phyloP scores from a whole-genome alignment of 2,888 invertebrate genomes.

The Athalia circularis region DNA sequence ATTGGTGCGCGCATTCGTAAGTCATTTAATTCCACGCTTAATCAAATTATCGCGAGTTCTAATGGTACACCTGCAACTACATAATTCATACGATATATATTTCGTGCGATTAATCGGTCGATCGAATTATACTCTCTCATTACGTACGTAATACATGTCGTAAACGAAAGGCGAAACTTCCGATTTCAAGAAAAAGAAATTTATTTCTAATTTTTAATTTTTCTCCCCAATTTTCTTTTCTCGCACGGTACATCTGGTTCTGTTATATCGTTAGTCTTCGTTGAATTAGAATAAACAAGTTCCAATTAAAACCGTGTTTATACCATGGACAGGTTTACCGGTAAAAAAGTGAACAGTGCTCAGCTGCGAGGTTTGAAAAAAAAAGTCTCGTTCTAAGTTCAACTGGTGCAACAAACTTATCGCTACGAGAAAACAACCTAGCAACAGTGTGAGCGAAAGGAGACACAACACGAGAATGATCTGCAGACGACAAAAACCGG shows the following conservation, averaged over 20 bases:
- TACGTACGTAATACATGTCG: not conserved
- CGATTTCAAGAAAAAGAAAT: not conserved
- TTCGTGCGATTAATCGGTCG: not conserved
- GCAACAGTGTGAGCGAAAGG: not conserved
- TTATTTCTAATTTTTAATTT: too few relatives aligned
- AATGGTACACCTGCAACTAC: not conserved
- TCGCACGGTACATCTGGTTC: too few relatives aligned
- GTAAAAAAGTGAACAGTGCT: too few relatives aligned
- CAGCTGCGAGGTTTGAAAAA: not conserved
- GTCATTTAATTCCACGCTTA: conserved; percentile 25
- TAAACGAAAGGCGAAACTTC: not conserved
- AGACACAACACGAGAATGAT: conserved; percentile 6
- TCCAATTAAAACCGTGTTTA: too few relatives aligned
- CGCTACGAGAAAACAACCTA: conserved; percentile 12
- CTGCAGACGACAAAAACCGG: conserved; percentile 33
- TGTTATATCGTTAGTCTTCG: too few relatives aligned
- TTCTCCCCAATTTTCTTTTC: too few relatives aligned
- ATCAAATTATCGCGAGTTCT: conserved; percentile 24
- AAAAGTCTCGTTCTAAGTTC: not conserved
- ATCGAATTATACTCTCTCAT: not conserved
- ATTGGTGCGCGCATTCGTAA: not conserved
- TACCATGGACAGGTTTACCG: too few relatives aligned
- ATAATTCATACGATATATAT: not conserved
- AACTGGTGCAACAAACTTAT: conserved; percentile 17
- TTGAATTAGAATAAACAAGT: too few relatives aligned